A percentile compares a stretch with the other conserved stretches of the same genome.
phyloP scores from a whole-genome alignment of 2,797 vertebrate species.

The Xiphorhynchus erythropygius region DNA sequence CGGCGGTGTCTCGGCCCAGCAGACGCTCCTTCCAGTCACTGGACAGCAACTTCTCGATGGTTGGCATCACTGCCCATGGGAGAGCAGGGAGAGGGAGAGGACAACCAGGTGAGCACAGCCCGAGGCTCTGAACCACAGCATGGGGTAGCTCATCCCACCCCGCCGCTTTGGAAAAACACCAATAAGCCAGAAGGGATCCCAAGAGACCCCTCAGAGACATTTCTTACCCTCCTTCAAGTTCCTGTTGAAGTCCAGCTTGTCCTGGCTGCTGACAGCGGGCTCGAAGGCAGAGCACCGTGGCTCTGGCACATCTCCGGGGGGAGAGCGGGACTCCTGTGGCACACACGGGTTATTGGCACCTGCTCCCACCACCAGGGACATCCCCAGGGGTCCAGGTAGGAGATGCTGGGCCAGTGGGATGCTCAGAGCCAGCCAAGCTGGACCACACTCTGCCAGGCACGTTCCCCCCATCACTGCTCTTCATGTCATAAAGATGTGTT shows the following conservation, averaged over 20 bases:
- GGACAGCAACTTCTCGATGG: constrained; percentile 93
- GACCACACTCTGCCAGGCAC: no score
- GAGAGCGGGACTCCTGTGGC: constrained; percentile 64
- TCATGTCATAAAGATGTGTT: fast-evolving
- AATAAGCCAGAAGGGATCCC: fast-evolving
- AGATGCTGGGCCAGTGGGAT: fast-evolving
- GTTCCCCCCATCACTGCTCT: not conserved
- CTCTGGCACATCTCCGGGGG: not conserved
- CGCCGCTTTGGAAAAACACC: fast-evolving
- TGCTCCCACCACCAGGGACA: fast-evolving
- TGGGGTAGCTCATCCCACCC: not conserved
- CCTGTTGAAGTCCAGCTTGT: constrained; percentile 83
- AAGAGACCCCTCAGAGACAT: fast-evolving
- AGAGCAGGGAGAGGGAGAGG: not conserved
- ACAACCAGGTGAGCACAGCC: not conserved
- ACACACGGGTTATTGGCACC: not conserved
- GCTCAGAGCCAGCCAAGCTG: not conserved
- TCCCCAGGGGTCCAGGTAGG: fast-evolving
- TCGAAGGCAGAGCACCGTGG: constrained; percentile 61
- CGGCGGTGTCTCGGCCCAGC: constrained; percentile 81
- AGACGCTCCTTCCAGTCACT: constrained; percentile 92
- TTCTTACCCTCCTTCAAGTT: constrained; percentile 86
- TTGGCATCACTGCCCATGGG: constrained; percentile 84
- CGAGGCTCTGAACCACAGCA: not conserved
- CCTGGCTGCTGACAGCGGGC: constrained; percentile 70